Evolutionary conservation across 1,140 invertebrate species (phyloP), one percentile per base, ranked within the genome.

Genomic region (Caenorhabditis latens): DNA sequence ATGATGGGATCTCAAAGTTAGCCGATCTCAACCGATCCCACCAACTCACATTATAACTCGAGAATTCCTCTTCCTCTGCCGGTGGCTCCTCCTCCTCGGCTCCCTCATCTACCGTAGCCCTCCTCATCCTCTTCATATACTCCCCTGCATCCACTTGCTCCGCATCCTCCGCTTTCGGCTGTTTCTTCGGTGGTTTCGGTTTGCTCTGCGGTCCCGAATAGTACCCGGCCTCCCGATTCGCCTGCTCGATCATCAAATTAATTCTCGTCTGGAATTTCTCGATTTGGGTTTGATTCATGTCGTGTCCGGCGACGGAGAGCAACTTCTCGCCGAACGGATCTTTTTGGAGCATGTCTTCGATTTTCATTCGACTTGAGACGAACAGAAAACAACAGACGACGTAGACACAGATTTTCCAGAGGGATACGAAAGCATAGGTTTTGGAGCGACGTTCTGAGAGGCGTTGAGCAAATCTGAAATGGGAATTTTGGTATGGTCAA

Each of bases 271-370:
- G 87, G 86, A 92, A 92, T n/a, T 88, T 87, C 32, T 84, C 83
- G 53, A 91, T 90, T 71, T 92, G 90, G 4, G 90, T 92, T 61
- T 90, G 75, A 71, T 92, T 92, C 61, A 92, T 84, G 61, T 92
- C 84, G 50, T 86, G 79, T 19, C 91, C 91, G 16, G 88, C 92
- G 43, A 92, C 91, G 55, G 91, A 92, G 24, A 92, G 89, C 65
- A 92, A 63, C 71, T 92, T 92, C 61, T 91, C 91, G 9, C 90
- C 91, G 85, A 91, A 91, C 13, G 90, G 91, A 61, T 91, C 90
- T 82, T 84, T 83, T 61, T 92, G 91, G 14, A 91, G 55, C 65
- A 83, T 42, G 13, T 63, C 55, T 19, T 84, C 82, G 5, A 83
- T 88, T 19, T 75, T 84, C 83, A 90, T 88, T 67, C 86, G 87